These are phyloP conservation scores for Macropus fuliginosus DNA, from an alignment of 2,797 vertebrate genomes.

Conservation along the genomic window DNA sequence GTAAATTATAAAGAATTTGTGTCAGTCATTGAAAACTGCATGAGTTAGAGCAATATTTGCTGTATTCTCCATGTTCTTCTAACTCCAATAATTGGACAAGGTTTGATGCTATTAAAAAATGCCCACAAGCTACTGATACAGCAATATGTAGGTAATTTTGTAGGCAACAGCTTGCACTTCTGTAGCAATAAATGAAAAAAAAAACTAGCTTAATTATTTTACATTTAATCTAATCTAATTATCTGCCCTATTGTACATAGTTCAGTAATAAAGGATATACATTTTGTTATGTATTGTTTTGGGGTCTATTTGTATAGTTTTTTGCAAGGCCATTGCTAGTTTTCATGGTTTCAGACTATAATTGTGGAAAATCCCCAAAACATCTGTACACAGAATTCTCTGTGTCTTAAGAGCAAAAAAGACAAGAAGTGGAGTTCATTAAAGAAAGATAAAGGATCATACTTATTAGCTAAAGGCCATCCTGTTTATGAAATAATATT, in stretches of 20 bases:
- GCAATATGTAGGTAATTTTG: not conserved
- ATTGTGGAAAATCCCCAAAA: conserved; percentile 11
- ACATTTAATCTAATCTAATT: not conserved
- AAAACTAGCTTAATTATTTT: not conserved
- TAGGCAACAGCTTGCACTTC: not conserved
- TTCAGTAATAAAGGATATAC: not conserved
- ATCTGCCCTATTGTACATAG: not conserved
- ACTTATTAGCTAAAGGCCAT: conserved; percentile 9
- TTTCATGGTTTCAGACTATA: not conserved
- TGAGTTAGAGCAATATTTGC: not conserved
- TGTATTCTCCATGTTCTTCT: not conserved
- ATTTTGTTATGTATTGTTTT: not conserved
- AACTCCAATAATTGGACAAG: not conserved
- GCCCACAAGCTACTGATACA: not conserved
- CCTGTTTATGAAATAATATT: not conserved
- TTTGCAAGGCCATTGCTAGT: not conserved
- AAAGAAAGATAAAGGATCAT: not conserved
- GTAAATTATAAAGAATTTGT: not conserved
- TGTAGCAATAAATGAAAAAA: not conserved
- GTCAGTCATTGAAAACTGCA: not conserved
- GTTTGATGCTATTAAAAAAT: not conserved
- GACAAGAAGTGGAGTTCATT: conserved; percentile 15
- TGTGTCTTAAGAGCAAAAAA: conserved; percentile 36
- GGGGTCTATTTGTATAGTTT: not conserved
- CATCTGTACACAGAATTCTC: not conserved